Evolutionary conservation across 2,797 vertebrate genomes (phyloP), one percentile per base, ranked within the genome.

Genomic region (Poeciliopsis gracilis): DNA sequence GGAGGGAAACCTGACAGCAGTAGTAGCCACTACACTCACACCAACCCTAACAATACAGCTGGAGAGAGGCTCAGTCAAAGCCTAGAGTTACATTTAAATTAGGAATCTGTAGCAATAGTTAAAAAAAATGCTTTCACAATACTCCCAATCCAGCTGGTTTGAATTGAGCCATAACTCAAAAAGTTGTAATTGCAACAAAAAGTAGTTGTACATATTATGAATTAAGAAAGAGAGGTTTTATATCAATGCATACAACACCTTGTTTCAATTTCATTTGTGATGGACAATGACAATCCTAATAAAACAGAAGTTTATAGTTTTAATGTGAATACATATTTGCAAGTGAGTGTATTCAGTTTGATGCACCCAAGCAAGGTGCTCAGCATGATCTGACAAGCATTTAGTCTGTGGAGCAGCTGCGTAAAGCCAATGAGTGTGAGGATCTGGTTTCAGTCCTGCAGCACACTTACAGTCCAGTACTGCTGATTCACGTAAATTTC

Each of bases 381-480:
- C 67, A 59, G 71, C 81, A 77, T 89, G 81, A 93, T 92, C 76
- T 82, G 87, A 92, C 93, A 90, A 90, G 55, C 72, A 49, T 74
- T 81, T 67, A 79, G 81, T 77, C 49, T 55, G 78, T 87, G 82
- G 85, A 81, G 77, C 36, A 80, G 84, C 84, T 86, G 85, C 73
- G 88, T 87, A 77, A 89, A 80, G 59, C 78, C 79, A 91, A 90
- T 90, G 82, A 87, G 85, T 85, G 87, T 88, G 87, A 90, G 80
- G 86, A 88, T 94, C 91, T 83, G 86, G 88, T 95, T 95, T 95
- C 93, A 91, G 80, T 78, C 83, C 82, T 79, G 87, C 88, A 90
- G 91, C 84, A 82, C 70, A 33, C 79, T 84, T 75, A 91, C 79
- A 70, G 53, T 72, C 66, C 66, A 23, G 76, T 87, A 86, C 74